Conservation (phyloP, 2,888 invertebrate species). For the Drosophila niveifrons region DNA sequence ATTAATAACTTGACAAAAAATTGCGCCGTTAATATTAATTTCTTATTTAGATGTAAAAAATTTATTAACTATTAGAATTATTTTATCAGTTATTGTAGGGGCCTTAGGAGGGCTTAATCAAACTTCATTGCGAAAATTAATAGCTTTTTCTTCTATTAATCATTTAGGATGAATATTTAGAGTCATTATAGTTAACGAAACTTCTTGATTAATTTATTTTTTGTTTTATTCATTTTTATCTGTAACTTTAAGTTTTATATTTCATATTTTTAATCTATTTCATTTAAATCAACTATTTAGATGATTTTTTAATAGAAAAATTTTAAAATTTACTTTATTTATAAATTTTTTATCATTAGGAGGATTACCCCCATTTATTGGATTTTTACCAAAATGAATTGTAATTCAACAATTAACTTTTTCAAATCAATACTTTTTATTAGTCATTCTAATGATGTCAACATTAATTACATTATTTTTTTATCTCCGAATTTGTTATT, state of each 20-base stretch:
- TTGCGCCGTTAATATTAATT: slow-evolving; percentile 87
- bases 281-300: too few species aligned
- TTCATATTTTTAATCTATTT: too few species aligned
- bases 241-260: slow-evolving; percentile 12
- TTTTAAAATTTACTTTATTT: slow-evolving; percentile 86
- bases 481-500: slow-evolving; percentile 87
- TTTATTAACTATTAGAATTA: slow-evolving; percentile 85
- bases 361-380: slow-evolving; percentile 87
- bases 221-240: slow-evolving; percentile 86
- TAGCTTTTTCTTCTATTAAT: slow-evolving; percentile 89
- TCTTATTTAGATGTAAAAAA: slow-evolving; percentile 86
- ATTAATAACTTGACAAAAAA: slow-evolving; percentile 89
- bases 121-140: slow-evolving; percentile 87
- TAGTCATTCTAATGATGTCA: slow-evolving; percentile 85
- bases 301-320: slow-evolving; percentile 38
- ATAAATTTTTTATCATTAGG: slow-evolving; percentile 87
- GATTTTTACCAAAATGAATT: slow-evolving; percentile 88
- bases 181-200: slow-evolving; percentile 86
- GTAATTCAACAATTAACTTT: slow-evolving; percentile 86
- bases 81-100: slow-evolving; percentile 86
- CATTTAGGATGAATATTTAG: slow-evolving; percentile 88
- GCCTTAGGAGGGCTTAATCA: slow-evolving; percentile 87
- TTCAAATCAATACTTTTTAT: slow-evolving; percentile 85
- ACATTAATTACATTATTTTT: slow-evolving; percentile 86
- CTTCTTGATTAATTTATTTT: slow-evolving; percentile 86